Evolutionary conservation across 2,113 vertebrate genomes (phyloP), one percentile per base, ranked within the genome.

Genomic region (Pipa parva): DNA sequence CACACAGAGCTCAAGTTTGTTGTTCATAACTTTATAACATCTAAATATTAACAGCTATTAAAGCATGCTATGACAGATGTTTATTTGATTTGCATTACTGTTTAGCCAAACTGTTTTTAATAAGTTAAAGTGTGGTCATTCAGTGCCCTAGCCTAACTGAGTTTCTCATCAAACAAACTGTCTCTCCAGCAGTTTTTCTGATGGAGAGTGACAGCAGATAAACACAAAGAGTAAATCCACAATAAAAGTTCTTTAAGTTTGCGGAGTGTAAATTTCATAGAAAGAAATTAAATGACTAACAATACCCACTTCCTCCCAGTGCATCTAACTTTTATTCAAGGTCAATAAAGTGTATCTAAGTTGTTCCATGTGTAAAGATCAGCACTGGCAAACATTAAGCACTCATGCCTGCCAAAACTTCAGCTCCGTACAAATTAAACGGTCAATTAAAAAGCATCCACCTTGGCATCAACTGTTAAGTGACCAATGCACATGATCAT

Each of bases 31-130:
- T n/a, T n/a, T n/a, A n/a, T n/a, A n/a, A n/a, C n/a, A n/a, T n/a
- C n/a, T n/a, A n/a, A n/a, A n/a, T n/a, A n/a, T n/a, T n/a, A n/a
- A n/a, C n/a, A n/a, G n/a, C n/a, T n/a, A n/a, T n/a, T 42, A 54
- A 48, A 54, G 28, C 50, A 18, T 63, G 62, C 39, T 63, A 21
- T 39, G 62, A 24, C 50, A 63, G 31, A 54, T 8, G 39, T 54
- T 28, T 63, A 50, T 63, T 63, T 52, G 29, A 63, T 52, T 63
- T 63, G 37, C 17, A 63, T 63, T 54, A 63, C 54, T 17, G 50
- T 56, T 64, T 50, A 64, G 18, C 56, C 63, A 64, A 24, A 18
- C 5, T 20, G 22, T 22, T 22, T 22, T 52, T 63, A 28, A 52
- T 52, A 24, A 39, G 48, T 63, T 52, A 31, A 63, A 63, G 52